Conservation (phyloP, 2,113 vertebrate species). For the Pomatorhinus ruficollis region DNA sequence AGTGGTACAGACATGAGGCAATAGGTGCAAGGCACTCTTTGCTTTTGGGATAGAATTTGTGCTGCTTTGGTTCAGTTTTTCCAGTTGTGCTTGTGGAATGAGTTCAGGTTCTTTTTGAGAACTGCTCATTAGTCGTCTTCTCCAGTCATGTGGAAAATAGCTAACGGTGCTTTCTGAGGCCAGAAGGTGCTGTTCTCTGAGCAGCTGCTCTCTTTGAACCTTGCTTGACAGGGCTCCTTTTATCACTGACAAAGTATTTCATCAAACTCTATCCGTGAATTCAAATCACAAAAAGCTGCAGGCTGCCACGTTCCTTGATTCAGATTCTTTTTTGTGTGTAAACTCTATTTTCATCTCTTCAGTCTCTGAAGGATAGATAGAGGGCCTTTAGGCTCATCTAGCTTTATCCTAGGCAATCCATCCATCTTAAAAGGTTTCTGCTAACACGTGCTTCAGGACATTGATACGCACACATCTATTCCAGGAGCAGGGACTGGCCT, state of each 20-base stretch:
- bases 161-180: background rate
- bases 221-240: conserved; percentile 1
- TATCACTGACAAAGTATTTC: background rate
- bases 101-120: background rate
- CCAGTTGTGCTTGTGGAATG: background rate
- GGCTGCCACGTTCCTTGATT: background rate
- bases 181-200: conserved; percentile 13
- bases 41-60: background rate
- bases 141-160: background rate
- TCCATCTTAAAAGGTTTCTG: background rate
- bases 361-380: background rate
- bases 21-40: background rate
- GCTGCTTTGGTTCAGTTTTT: background rate
- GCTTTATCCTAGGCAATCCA: background rate
- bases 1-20: background rate
- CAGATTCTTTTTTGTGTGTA: background rate
- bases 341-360: background rate
- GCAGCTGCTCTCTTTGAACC: conserved; percentile 13
- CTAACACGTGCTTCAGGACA: background rate
- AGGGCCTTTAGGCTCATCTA: background rate
- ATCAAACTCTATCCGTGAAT: background rate
- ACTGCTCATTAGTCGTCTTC: background rate
- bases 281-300: background rate
- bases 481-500: background rate
- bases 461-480: accelerated